phyloP scores from a whole-genome alignment of 2,888 invertebrate species.

The Phaedon cochleariae region DNA sequence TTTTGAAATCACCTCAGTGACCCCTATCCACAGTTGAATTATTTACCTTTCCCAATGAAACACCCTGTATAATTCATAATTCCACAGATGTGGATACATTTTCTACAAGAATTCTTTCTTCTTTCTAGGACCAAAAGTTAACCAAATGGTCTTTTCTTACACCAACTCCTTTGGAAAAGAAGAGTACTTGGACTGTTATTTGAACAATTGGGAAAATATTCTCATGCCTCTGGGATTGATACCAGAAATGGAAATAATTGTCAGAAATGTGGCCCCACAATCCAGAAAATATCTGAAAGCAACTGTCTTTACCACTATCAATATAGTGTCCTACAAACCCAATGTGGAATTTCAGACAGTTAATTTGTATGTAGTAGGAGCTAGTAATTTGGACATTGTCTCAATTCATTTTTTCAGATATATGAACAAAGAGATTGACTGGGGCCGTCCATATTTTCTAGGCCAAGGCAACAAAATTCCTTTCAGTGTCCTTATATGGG shows the following conservation, averaged over 20 bases:
- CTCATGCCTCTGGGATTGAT: constrained; percentile 42
- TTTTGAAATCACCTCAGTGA: too few relatives aligned
- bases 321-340: constrained; percentile 42
- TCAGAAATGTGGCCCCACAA: constrained; percentile 40
- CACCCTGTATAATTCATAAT: too few relatives aligned
- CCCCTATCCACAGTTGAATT: too few relatives aligned
- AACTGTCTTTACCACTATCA: constrained; percentile 40
- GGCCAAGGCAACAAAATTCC: constrained; percentile 31
- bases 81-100: too few relatives aligned
- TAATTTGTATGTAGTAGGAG: constrained; percentile 48
- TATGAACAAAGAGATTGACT: constrained; percentile 22
- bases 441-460: constrained; percentile 29
- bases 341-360: constrained; percentile 35
- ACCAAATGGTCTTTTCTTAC: constrained; percentile 29
- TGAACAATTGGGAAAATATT: constrained; percentile 42
- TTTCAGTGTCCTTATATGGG: constrained; percentile 31
- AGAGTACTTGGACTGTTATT: constrained; percentile 34
- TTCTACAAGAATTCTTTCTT: too few relatives aligned
- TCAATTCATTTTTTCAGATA: constrained; percentile 28
- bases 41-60: too few relatives aligned
- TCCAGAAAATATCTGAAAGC: constrained; percentile 41
- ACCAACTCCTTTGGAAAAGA: constrained; percentile 19
- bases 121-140: constrained; percentile 18
- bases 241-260: constrained; percentile 38
- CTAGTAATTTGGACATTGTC: neutral